Evolutionary conservation across 2,113 vertebrate genomes (phyloP), one percentile per base, ranked within the genome.

Genomic region (Noctilio leporinus): DNA sequence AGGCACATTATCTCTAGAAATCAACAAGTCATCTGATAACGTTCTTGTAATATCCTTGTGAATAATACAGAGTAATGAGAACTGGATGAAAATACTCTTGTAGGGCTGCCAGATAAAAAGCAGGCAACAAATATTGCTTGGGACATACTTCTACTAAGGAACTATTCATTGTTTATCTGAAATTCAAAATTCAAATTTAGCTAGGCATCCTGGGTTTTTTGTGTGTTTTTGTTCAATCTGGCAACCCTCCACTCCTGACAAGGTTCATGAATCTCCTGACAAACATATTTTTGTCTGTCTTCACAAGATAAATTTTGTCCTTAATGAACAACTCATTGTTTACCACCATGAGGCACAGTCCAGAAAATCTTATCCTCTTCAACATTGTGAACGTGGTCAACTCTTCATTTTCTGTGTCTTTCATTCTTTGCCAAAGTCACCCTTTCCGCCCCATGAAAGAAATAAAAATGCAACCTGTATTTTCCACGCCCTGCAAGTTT

Each of bases 121-220:
- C 33, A 82, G 53, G 69, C 16, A 96, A 17, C 75, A 87, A 80
- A 72, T 78, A 91, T 35, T 87, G 33, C 35, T 51, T 85, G 49
- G 43, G 10, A 28, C 55, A 90, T 53, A 77, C 4, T 55, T 78
- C 90, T 30, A 81, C 57, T 93, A 51, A 91, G 53, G 67, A 62
- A 40, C n/a, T 64, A 77, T 45, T 85, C 67, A 91, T 26, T 96
- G n/a, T 83, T 97, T 87, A 73, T 87, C 76, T 92, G 45, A 81
- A 91, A 89, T 73, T 92, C 69, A 83, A 93, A 93, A 84, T 73
- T 93, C 64, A 92, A 70, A 94, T 94, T 90, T 75, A 94, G 80
- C 28, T 89, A 94, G 20, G 40, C 45, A 70, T 84, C 65, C 70
- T 86, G 17, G 45, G 22, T 59, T 93, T 86, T 86, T 51, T 83